Percentiles rank a stretch among this genome's conserved stretches.
Conservation (phyloP, 2,797 vertebrate species). For the Enoplosus armatus region DNA sequence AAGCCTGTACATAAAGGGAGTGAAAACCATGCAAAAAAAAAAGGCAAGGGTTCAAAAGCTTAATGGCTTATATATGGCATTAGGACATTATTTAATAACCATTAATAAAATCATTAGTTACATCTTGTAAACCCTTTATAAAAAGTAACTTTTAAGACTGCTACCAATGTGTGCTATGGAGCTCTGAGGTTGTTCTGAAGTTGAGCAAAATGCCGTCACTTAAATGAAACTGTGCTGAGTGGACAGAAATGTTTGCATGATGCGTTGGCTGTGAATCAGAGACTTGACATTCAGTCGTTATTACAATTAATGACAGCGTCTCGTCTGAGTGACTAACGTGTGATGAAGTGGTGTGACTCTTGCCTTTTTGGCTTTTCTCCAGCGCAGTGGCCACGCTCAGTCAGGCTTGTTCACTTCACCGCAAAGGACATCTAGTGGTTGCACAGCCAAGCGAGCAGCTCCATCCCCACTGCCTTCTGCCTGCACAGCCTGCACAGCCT, state of each 20-base stretch:
- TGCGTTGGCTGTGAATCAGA: conserved; percentile 79
- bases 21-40: background rate
- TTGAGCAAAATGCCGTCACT: conserved; percentile 52
- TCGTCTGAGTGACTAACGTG: conserved; percentile 70
- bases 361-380: conserved; percentile 58
- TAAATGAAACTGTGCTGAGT: conserved; percentile 67
- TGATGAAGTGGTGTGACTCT: conserved; percentile 66
- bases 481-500: conserved; percentile 19
- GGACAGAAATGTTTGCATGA: conserved; percentile 63
- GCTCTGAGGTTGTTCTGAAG: conserved; percentile 47
- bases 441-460: conserved; percentile 23
- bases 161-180: background rate
- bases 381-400: conserved; percentile 26
- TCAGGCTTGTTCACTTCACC: conserved; percentile 46
- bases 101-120: background rate
- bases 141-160: background rate
- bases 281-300: conserved; percentile 69
- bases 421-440: conserved; percentile 71
- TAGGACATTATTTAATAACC: background rate
- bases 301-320: conserved; percentile 81
- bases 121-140: background rate
- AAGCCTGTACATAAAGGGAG: background rate
- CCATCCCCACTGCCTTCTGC: background rate
- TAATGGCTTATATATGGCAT: background rate
- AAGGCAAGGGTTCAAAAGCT: background rate